These are phyloP conservation scores for Chromoteleia sp. DNA, from an alignment of 2,888 invertebrate genomes.

Conservation along the genomic window DNA sequence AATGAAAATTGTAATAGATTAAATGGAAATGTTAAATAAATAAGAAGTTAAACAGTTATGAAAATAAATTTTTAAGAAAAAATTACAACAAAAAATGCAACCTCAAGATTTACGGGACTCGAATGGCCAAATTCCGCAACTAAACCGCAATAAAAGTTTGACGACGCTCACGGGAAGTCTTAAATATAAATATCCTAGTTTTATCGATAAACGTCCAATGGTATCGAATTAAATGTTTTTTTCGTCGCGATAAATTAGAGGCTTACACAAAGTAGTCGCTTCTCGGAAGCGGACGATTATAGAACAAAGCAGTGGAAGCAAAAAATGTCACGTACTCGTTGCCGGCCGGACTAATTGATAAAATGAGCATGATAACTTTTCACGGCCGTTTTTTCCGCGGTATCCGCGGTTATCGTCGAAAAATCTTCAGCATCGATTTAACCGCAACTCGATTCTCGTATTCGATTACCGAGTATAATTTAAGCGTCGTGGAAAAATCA, in stretches of 20 bases:
- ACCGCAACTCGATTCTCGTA: slow-evolving; percentile 49
- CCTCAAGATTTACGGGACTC: too few relatives aligned
- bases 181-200: slow-evolving; percentile 7
- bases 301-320: slow-evolving; percentile 17
- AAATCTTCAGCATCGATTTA: slow-evolving; percentile 57
- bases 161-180: slow-evolving; percentile 14
- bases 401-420: slow-evolving; percentile 25
- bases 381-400: slow-evolving; percentile 6
- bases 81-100: too few relatives aligned
- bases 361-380: slow-evolving; percentile 40
- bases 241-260: slow-evolving; percentile 34
- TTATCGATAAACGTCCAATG: slow-evolving; percentile 24
- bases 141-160: slow-evolving; percentile 13
- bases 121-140: too few relatives aligned
- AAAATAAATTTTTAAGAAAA: too few relatives aligned
- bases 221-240: slow-evolving; percentile 28
- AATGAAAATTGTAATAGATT: slow-evolving; percentile 49
- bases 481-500: slow-evolving; percentile 74
- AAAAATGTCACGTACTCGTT: slow-evolving; percentile 14
- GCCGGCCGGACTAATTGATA: slow-evolving; percentile 41
- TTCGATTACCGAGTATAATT: slow-evolving; percentile 72
- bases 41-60: too few relatives aligned
- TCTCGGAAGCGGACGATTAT: slow-evolving; percentile 26
- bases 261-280: slow-evolving; percentile 33
- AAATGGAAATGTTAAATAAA: too few relatives aligned